phyloP scores from a whole-genome alignment of 1,140 invertebrate genomes.

The Zaprionus inermis region DNA sequence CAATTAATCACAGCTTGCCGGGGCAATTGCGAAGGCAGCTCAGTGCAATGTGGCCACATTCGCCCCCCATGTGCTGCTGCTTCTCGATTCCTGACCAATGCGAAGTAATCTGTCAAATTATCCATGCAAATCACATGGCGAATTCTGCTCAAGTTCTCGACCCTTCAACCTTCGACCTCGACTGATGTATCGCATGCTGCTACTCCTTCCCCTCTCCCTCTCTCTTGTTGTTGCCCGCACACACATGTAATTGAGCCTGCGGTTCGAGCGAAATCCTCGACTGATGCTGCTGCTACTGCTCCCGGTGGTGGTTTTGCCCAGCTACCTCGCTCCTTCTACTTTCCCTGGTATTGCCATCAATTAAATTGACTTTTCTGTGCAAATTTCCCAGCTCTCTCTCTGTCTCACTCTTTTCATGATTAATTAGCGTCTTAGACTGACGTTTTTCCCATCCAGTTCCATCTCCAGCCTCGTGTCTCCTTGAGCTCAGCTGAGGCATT shows the following conservation, averaged over 20 bases:
- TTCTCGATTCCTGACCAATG: slow-evolving; percentile 5
- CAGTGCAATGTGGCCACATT: too few relatives aligned
- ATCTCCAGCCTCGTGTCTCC: background rate
- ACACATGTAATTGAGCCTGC: slow-evolving; percentile 67
- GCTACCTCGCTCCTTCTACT: background rate
- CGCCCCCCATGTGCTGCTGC: background rate
- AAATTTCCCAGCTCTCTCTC: slow-evolving; percentile 14
- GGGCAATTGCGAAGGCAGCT: background rate
- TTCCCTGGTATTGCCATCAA: slow-evolving; percentile 56
- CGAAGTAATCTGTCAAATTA: slow-evolving; percentile 80
- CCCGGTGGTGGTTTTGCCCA: slow-evolving; percentile 47
- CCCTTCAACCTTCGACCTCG: background rate
- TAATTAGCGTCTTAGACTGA: slow-evolving; percentile 77
- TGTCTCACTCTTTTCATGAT: slow-evolving; percentile 55
- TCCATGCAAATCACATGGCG: slow-evolving; percentile 72
- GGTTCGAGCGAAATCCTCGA: slow-evolving; percentile 35
- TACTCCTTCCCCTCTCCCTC: background rate
- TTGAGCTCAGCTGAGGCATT: slow-evolving; percentile 35
- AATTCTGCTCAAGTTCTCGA: slow-evolving; percentile 25
- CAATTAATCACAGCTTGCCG: slow-evolving; percentile 1
- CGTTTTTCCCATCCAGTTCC: slow-evolving; percentile 39
- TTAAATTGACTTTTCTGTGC: slow-evolving; percentile 72
- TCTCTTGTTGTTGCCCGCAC: background rate
- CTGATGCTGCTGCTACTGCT: slow-evolving; percentile 5
- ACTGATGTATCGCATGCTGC: background rate